Base-by-base conservation (phyloP, 2,797 vertebrate genomes). In the Poeciliopsis presidionis region DNA sequence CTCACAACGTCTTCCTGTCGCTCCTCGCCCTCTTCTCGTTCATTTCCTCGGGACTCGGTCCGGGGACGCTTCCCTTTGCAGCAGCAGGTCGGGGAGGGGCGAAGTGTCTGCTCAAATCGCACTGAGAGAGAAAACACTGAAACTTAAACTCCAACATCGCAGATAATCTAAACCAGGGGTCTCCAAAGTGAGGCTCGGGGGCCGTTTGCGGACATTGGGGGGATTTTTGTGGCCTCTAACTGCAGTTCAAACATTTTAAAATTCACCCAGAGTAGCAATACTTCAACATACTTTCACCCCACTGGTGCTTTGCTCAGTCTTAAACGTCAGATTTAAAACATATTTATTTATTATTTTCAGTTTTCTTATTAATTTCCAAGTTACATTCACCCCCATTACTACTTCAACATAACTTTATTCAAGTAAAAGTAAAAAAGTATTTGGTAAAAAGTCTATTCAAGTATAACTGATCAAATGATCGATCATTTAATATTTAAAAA, bases 1-100 rank as follows among this genome's bases (percentile, higher is more conserved):
- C 30, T 20, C 13, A 12, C 1, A 22, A 11, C 33, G 61, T 12
- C 63, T 43, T 73, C 73, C 45, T 4, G n/a, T 14, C 63, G 28
- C 39, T 46, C 33, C 51, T 67, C 39, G 20, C 65, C 36, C 36
- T 69, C 39, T n/a, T 43, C 65, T 43, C 25, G 65, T 43, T 69
- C 43, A 69, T 65, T 65, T 36, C 4, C 28, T 61, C 74, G 28
- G 79, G 89, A 89, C 74, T 85, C 89, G 90, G 87, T 79, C 82
- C 73, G 45, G 73, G 55, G 70, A 77, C 81, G 87, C 72, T 81
- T 81, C 6, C 20, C 20, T 74, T 81, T 53, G 53, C 53, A 61
- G 6, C 53, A 61, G 6, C 69, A 33, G 80, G 67, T 88, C 75
- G 47, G 53, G 36, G 36, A 20, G n/a, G 85, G 81, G 85, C 33